Conservation (phyloP, 2,113 vertebrate species). For the Mola mola region DNA sequence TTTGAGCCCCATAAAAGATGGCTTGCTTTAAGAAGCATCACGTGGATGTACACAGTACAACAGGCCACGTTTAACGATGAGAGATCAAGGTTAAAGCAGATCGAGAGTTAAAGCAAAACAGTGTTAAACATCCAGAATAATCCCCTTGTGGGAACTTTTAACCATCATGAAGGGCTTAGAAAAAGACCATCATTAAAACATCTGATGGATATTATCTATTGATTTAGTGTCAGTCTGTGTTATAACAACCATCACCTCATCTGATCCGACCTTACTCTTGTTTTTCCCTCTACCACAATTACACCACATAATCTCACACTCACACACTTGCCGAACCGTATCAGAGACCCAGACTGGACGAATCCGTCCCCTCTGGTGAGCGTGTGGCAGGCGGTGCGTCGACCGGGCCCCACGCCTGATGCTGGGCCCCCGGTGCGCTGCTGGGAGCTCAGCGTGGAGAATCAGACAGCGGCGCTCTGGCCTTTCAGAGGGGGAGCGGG, state of each 20-base stretch:
- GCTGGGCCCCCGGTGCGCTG: slow-evolving; percentile 43
- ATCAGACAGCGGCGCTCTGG: slow-evolving; percentile 68
- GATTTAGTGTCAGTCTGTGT: slow-evolving; percentile 27
- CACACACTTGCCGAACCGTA: slow-evolving; percentile 57
- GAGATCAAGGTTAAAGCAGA: background rate
- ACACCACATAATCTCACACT: slow-evolving; percentile 60
- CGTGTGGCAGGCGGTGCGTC: slow-evolving; percentile 69
- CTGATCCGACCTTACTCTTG: slow-evolving; percentile 54
- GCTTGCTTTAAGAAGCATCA: slow-evolving; percentile 35
- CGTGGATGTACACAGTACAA: slow-evolving; percentile 19
- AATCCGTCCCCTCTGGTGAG: slow-evolving; percentile 58
- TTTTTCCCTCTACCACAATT: slow-evolving; percentile 53
- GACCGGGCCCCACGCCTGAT: slow-evolving; percentile 41
- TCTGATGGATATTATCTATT: slow-evolving; percentile 25
- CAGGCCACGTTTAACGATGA: slow-evolving; percentile 19
- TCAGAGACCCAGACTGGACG: slow-evolving; percentile 58
- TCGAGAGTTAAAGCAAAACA: background rate
- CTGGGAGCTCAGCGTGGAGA: slow-evolving; percentile 68
- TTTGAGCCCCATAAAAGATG: slow-evolving; percentile 42
- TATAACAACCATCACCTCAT: slow-evolving; percentile 59
- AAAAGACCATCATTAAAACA: slow-evolving; percentile 5
- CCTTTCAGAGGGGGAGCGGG: slow-evolving; percentile 64
- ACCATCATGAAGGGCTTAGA: slow-evolving; percentile 2
- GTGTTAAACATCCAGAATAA: slow-evolving; percentile 5
- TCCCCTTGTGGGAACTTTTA: slow-evolving; percentile 6